Evolutionary conservation across 2,888 invertebrate species (phyloP), one percentile per base, ranked within the genome.

Genomic region (Epirrhoe tristata): DNA sequence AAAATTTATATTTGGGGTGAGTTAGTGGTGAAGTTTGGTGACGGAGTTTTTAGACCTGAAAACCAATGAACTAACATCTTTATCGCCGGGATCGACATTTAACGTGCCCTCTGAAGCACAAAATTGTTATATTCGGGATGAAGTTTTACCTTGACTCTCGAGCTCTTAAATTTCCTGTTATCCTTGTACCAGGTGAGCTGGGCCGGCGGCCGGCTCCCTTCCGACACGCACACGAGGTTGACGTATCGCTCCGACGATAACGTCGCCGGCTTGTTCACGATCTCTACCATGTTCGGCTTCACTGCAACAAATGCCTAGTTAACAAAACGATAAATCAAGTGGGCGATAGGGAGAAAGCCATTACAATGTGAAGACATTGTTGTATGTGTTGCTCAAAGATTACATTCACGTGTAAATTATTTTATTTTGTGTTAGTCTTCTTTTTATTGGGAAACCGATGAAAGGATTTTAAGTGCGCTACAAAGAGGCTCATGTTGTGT

Each of bases 141-240:
- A 43, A 43, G 2, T 6, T 16, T 94, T 90, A 97, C 97, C 95
- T 95, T 96, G 84, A 96, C 97, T 77, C 96, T 94, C 1, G 67
- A 62, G 48, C 56, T 73, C 75, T 95, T 95, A 87, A 98, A 96
- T 80, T 95, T 95, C 74, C 96, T 94, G 88, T 96, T 96, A 83
- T 97, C 97, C 84, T 97, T 96, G 83, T 95, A 96, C 98, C 98
- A 98, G 64, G 96, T 95, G 81, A 98, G 95, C 77, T 96, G 95
- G 39, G 98, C 98, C 74, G 96, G 96, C 32, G 98, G 98, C 80
- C 98, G 95, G 65, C 98, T 98, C 53, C 98, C 98, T 76, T 95
- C 95, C 57, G 97, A 96, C 83, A 96, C 96, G 89, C 98, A 98
- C 66, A 95, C 95, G 77, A 98, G 94, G 79, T 95, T 96, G 83